These are phyloP conservation scores for Puma concolor DNA, from an alignment of 2,113 vertebrate species.

Conservation along the genomic window DNA sequence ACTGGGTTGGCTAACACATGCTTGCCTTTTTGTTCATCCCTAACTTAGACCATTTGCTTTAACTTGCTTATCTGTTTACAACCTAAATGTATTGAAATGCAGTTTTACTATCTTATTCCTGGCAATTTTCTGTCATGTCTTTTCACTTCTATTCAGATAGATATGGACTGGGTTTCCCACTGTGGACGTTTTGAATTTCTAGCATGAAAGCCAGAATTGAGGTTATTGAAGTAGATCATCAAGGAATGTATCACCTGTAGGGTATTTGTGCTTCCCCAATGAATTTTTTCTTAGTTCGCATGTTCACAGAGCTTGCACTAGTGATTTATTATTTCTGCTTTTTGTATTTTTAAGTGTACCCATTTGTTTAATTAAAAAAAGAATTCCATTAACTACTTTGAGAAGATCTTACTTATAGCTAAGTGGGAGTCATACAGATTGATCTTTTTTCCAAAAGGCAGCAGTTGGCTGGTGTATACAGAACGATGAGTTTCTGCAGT, in stretches of 20 bases:
- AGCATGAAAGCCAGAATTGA: not conserved
- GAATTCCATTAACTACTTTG: constrained; percentile 17
- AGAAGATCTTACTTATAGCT: not conserved
- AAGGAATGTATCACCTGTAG: not conserved
- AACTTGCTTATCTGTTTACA: not conserved
- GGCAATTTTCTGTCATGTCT: not conserved
- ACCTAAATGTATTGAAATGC: not conserved
- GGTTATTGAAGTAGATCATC: not conserved
- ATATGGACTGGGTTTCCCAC: not conserved
- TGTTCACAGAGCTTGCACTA: not conserved
- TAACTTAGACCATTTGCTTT: not conserved
- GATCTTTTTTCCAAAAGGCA: not conserved
- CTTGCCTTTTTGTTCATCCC: not conserved
- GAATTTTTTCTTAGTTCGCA: not conserved
- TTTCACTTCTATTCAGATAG: not conserved
- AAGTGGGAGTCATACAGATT: not conserved
- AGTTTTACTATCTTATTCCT: not conserved
- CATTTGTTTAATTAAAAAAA: constrained; percentile 60
- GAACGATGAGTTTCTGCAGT: not conserved
- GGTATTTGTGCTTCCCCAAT: not conserved
- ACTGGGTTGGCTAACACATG: not conserved
- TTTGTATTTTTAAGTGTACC: constrained; percentile 24
- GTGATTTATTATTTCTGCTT: not conserved
- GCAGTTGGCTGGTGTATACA: not conserved
- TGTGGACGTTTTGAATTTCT: constrained; percentile 3